These are phyloP conservation scores for Meloidogyne exigua DNA, from an alignment of 1,140 invertebrate genomes.

Conservation along the genomic window DNA sequence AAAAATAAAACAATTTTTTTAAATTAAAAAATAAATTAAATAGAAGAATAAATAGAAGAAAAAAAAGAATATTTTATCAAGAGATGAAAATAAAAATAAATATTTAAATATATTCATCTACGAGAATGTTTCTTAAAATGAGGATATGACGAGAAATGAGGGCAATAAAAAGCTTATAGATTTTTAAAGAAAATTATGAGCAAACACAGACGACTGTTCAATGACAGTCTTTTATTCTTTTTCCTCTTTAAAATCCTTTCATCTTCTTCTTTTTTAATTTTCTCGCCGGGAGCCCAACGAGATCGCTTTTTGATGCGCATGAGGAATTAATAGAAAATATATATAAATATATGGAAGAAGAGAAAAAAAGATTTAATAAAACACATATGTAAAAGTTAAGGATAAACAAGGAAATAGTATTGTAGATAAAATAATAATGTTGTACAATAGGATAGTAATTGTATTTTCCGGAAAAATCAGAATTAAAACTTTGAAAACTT, in stretches of 20 bases:
- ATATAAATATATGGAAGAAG: too few relatives aligned
- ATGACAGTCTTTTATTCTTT: too few relatives aligned
- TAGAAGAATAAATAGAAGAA: not conserved
- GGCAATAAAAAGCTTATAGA: not conserved
- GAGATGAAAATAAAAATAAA: not conserved
- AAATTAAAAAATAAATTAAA: too few relatives aligned
- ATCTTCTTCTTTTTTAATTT: not conserved
- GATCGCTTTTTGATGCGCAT: not conserved
- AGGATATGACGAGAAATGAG: not conserved
- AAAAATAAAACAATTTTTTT: too few relatives aligned
- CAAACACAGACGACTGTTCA: not conserved
- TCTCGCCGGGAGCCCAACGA: not conserved
- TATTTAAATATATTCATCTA: not conserved
- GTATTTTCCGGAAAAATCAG: too few relatives aligned
- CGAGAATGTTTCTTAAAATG: not conserved
- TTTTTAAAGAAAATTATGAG: not conserved
- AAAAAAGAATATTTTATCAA: not conserved
- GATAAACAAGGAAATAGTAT: too few relatives aligned
- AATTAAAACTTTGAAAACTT: too few relatives aligned
- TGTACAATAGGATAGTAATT: too few relatives aligned
- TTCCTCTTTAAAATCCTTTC: not conserved
- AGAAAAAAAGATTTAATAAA: too few relatives aligned
- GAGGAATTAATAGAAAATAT: not conserved
- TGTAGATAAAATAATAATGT: too few relatives aligned
- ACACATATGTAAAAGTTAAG: too few relatives aligned